Evolutionary conservation across 2,797 vertebrate genomes (phyloP).

Genomic region (Poecilia velifera): DNA sequence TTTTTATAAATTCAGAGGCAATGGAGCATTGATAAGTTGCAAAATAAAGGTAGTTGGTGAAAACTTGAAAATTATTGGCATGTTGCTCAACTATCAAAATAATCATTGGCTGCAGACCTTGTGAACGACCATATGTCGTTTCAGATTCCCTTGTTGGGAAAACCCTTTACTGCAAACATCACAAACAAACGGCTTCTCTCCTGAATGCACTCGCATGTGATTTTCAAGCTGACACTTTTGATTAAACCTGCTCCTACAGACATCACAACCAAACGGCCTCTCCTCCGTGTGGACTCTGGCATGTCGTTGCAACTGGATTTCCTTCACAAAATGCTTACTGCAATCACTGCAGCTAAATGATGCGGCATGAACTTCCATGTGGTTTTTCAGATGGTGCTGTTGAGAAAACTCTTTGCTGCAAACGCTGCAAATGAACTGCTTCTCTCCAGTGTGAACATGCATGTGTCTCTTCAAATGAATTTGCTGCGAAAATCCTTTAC

Average conservation of each 20-base stretch:
- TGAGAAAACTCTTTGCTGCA: constrained; percentile 9
- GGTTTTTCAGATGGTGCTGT: not conserved
- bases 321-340: not conserved
- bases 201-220: constrained; percentile 7
- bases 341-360: not conserved
- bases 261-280: not conserved
- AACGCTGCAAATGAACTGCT: constrained; percentile 10
- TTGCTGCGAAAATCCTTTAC: constrained; percentile 12
- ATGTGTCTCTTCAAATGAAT: constrained; percentile 9
- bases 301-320: not conserved
- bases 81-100: not conserved
- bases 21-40: not conserved
- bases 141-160: not conserved
- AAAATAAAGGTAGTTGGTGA: not conserved
- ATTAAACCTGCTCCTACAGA: constrained; percentile 1
- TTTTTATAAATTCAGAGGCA: not conserved
- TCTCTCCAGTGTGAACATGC: constrained; percentile 13
- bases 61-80: not conserved
- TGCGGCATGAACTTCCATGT: not conserved
- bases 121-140: constrained; percentile 6
- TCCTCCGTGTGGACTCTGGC: not conserved
- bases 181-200: constrained; percentile 1
- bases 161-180: not conserved
- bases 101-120: not conserved
- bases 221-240: constrained; percentile 7